Conservation (phyloP, 2,797 vertebrate genomes). For the Myotis pilosus region DNA sequence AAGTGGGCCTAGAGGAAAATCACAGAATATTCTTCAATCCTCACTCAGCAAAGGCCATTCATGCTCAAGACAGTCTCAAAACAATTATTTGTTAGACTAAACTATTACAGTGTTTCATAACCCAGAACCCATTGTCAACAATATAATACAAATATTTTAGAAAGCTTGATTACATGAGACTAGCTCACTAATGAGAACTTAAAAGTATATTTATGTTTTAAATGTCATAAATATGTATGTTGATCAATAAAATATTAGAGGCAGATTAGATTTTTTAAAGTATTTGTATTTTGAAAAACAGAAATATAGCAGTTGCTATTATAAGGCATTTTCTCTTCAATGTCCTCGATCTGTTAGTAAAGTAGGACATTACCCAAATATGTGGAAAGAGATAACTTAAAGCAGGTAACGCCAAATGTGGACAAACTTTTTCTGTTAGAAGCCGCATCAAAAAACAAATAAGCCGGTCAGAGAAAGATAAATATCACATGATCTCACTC, state of each 20-base stretch:
- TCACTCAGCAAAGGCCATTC: constrained; percentile 38
- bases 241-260: constrained; percentile 58
- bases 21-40: neutral
- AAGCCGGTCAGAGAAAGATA: too few relatives aligned
- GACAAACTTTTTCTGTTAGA: neutral
- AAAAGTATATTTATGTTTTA: constrained; percentile 52
- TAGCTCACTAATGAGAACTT: constrained; percentile 33
- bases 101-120: constrained; percentile 56
- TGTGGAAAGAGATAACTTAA: neutral
- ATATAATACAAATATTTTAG: constrained; percentile 56
- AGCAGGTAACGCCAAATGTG: neutral
- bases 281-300: constrained; percentile 10
- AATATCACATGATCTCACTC: too few relatives aligned
- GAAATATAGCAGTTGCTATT: neutral
- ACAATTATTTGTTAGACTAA: constrained; percentile 42
- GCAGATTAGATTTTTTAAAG: neutral
- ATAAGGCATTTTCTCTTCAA: neutral
- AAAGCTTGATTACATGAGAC: constrained; percentile 49
- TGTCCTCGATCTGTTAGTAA: neutral
- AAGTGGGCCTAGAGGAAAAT: neutral
- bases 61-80: neutral
- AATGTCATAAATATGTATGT: constrained; percentile 46
- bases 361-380: constrained; percentile 9
- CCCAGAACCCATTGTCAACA: constrained; percentile 51
- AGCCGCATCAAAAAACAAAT: neutral